Evolutionary conservation across 2,888 invertebrate species (phyloP).

Genomic region (Boloria selene): DNA sequence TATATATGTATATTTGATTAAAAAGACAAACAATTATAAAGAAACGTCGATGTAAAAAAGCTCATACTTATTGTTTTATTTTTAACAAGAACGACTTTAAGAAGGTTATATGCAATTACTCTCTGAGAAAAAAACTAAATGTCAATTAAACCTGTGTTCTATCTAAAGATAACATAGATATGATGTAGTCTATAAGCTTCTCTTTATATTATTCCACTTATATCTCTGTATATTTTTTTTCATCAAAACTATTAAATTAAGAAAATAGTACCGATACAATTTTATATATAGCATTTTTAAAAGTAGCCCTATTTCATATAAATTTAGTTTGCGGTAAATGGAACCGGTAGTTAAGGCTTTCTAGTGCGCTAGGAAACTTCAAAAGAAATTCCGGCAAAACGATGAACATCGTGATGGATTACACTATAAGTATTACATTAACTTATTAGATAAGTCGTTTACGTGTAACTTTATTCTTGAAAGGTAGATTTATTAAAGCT

Average conservation of each 20-base stretch:
- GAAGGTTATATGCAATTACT: conserved; percentile 27
- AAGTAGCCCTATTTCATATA: background rate
- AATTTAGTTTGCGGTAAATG: conserved; percentile 16
- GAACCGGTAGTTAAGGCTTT: conserved; percentile 21
- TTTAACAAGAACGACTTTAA: conserved; percentile 14
- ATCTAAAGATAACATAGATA: background rate
- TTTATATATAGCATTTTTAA: background rate
- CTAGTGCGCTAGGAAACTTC: background rate
- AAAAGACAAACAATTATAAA: background rate
- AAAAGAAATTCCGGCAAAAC: conserved; percentile 22
- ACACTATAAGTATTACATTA: conserved; percentile 17
- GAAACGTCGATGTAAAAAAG: background rate
- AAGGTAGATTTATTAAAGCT: too few relatives aligned
- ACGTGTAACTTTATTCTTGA: conserved; percentile 17
- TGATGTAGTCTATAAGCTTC: background rate
- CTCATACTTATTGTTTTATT: conserved; percentile 22
- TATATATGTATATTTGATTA: background rate
- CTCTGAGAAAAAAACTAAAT: conserved; percentile 27
- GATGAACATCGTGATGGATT: conserved; percentile 27
- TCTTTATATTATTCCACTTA: background rate
- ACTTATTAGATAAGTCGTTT: conserved; percentile 24
- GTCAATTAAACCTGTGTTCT: conserved; percentile 25
- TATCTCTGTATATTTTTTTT: background rate
- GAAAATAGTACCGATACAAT: background rate
- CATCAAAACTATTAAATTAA: background rate